Evolutionary conservation across 37 sponge, comb jelly and placozoan species (phyloP).

Genomic region (Crambe crambe): DNA sequence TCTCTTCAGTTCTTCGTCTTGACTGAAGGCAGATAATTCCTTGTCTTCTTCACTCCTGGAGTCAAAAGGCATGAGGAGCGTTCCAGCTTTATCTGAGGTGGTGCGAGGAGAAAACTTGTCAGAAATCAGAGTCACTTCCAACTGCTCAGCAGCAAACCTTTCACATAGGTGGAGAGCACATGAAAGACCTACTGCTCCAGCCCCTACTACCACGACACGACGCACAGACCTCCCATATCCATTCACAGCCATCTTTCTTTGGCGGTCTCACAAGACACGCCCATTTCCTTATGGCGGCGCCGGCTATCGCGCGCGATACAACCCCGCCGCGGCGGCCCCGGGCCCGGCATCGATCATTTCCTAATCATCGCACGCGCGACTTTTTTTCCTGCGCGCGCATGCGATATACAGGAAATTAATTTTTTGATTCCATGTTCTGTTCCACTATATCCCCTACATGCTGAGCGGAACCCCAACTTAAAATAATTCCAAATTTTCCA

Average conservation of each 20-base stretch:
- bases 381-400: too few relatives aligned
- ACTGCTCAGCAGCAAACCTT: neutral
- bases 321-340: too few relatives aligned
- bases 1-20: neutral
- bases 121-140: slow-evolving; percentile 32
- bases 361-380: too few relatives aligned
- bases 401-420: too few relatives aligned
- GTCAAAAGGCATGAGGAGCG: slow-evolving; percentile 20
- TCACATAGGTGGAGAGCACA: slow-evolving; percentile 18
- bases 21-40: too few relatives aligned
- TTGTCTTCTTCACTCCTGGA: neutral
- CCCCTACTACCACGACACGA: slow-evolving; percentile 57
- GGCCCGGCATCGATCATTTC: too few relatives aligned
- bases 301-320: too few relatives aligned
- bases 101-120: slow-evolving; percentile 54
- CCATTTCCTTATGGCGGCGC: too few relatives aligned
- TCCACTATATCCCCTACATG: slow-evolving; percentile 25
- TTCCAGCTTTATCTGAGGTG: slow-evolving; percentile 45
- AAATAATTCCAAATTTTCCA: slow-evolving; percentile 56
- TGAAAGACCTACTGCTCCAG: slow-evolving; percentile 62
- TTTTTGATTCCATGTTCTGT: slow-evolving; percentile 15
- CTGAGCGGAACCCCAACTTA: slow-evolving; percentile 75
- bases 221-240: too few relatives aligned
- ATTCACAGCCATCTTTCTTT: too few relatives aligned
- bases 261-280: too few relatives aligned